Percentiles rank a stretch among this genome's conserved stretches.
Conservation (phyloP, 2,888 invertebrate genomes). For the Parelbella ahira region DNA sequence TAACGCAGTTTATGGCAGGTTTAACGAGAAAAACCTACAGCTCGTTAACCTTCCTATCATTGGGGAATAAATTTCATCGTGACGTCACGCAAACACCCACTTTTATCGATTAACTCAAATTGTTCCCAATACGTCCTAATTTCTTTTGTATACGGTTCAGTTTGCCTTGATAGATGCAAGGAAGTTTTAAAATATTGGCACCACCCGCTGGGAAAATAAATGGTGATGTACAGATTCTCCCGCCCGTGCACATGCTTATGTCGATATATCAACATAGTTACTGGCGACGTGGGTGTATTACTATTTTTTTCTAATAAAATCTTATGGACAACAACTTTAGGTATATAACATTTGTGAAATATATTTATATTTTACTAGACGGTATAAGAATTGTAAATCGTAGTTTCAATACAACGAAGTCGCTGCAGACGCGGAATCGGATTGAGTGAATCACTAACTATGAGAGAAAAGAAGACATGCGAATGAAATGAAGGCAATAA, state of each 20-base stretch:
- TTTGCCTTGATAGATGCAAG: not conserved
- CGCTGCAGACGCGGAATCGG: too few species aligned
- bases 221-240: not conserved
- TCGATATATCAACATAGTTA: too few species aligned
- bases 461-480: too few species aligned
- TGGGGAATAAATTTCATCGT: constrained; percentile 50
- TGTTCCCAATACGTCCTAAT: constrained; percentile 2
- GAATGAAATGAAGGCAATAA: too few species aligned
- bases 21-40: constrained; percentile 58
- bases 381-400: too few species aligned
- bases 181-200: constrained; percentile 8
- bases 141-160: constrained; percentile 9
- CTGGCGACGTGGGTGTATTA: too few species aligned
- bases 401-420: too few species aligned
- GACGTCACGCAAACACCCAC: constrained; percentile 41
- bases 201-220: not conserved
- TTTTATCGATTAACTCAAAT: constrained; percentile 7
- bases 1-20: constrained; percentile 56
- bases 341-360: too few species aligned
- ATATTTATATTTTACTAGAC: too few species aligned
- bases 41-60: constrained; percentile 63
- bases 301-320: too few species aligned
- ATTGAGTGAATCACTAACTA: too few species aligned
- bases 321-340: too few species aligned
- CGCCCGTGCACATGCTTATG: not conserved